Conservation (phyloP, 2,888 invertebrate species). For the Ariolimax columbianus region DNA sequence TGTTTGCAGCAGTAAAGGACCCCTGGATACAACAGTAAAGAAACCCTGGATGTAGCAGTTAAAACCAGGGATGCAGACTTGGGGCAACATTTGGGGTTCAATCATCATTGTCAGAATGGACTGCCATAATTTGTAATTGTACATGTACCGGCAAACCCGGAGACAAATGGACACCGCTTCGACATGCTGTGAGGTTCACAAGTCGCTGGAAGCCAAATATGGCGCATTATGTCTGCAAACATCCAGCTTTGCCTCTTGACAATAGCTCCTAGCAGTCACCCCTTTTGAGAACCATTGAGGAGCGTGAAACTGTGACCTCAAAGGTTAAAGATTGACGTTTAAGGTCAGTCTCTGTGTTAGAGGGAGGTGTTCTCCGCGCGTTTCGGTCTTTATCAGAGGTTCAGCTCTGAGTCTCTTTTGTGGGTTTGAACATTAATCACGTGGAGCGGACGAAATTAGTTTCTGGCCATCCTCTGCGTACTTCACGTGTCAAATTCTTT, state of each 20-base stretch:
- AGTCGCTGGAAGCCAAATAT: not conserved
- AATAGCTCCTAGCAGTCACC: not conserved
- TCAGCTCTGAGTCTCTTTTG: constrained; percentile 3
- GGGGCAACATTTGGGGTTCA: not conserved
- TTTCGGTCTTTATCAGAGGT: not conserved
- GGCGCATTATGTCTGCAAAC: not conserved
- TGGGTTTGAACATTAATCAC: constrained; percentile 27
- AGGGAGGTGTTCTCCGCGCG: not conserved
- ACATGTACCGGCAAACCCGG: not conserved
- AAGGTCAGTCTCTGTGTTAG: not conserved
- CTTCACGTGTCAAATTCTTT: constrained; percentile 2
- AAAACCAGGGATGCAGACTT: too few relatives aligned
- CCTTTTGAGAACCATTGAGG: not conserved
- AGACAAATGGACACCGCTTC: constrained; percentile 3
- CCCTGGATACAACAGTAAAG: too few relatives aligned
- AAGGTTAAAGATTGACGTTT: constrained; percentile 30
- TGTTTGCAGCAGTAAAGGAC: too few relatives aligned
- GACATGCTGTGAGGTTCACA: not conserved
- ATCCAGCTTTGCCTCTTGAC: not conserved
- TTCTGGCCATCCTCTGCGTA: not conserved
- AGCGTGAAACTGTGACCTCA: constrained; percentile 24
- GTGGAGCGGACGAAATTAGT: not conserved
- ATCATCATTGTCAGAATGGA: not conserved
- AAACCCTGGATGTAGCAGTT: too few relatives aligned
- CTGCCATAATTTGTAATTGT: not conserved